Base-by-base conservation (phyloP, 2,797 vertebrate species). In the Streptopelia turtur region DNA sequence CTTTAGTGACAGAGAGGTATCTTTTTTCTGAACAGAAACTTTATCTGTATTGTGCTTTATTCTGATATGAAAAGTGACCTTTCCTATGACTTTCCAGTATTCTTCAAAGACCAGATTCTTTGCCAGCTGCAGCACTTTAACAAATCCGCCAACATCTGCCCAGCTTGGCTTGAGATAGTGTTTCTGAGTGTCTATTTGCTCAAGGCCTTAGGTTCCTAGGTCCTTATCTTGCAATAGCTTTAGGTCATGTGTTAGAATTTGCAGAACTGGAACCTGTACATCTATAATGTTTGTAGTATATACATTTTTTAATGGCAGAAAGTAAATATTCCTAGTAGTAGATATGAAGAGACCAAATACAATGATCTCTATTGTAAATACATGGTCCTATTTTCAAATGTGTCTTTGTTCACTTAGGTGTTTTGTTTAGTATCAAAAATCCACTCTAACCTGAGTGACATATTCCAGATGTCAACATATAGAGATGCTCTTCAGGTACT, bases 1-100 rank as follows among this genome's bases (percentile, higher is more conserved):
- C 33, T 83, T 92, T 63, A 83, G 59, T 79, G 70, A 35, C 16
- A 8, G 53, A 81, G 30, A 74, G 31, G 22, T 89, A 63, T 61
- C 53, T 50, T 50, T 95, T 83, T 91, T 87, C 49, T 39, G 30
- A 87, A 33, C 24, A 50, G 68, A 85, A 89, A 71, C 0, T 83
- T 85, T 43, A 75, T 87, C 87, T 92, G 85, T 75, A 11, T 69
- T 78, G 57, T 72, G 17, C 79, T 91, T 91, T 91, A 83, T 90
- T 91, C 69, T 89, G 65, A 83, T 94, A 71, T 43, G 76, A 96
- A 96, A 95, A 88, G 57, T 86, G 84, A 86, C 79, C 57, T 91
- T 94, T 91, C 41, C 41, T 89, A 9, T 50, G 37, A 87, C 33
- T 85, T 91, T 71, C 28, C 45, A 72, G n/a, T 37, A 37, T 78